Base-by-base conservation (phyloP, 2,888 invertebrate species). In the Apotomis betuletana region DNA sequence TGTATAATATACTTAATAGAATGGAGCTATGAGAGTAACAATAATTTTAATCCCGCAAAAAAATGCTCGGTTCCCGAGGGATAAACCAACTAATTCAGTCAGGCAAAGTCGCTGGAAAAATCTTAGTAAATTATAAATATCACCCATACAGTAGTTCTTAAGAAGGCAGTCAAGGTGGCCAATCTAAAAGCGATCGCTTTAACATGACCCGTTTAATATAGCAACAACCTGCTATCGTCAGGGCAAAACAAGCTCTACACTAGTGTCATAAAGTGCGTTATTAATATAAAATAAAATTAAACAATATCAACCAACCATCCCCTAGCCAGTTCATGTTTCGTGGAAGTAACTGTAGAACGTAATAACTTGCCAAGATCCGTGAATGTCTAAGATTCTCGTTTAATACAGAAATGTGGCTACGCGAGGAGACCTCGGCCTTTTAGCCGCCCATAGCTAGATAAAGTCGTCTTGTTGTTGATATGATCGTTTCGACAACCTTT, bases 381-480 rank as follows among this genome's bases (percentile, higher is more conserved):
- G 15, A 57, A 62, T 62, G 55, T 38, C 61, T 46, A 41, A 49
- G 62, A 15, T 51, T 51, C 41, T 8, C 15, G 41, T 27, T 62
- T 57, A 27, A 57, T 62, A 58, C 12, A n/a, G 27, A 57, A 63
- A 55, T 52, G 13, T 61, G 60, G 36, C 54, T 61, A 38, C 70
- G 5, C 12, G n/a, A 10, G 65, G 60, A 65, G 65, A 15, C 38
- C 55, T 36, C 12, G 70, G 63, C 69, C 58, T 41, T 55, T 15
- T 10, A 27, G 15, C 55, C n/a, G 4, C 41, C 6, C 41, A 0
- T 41, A 41, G 55, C n/a, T 65, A 49, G 84, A 85, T 85, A 85
- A 82, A 85, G 85, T 82, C 80, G 83, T 85, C 85, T 79, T 75
- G 78, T 79, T 74, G 77, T 76, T 77, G 86, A 85, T 86, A 85